Percentiles rank a stretch among this genome's conserved stretches.
Conservation (phyloP, 2,797 vertebrate species). For the Anableps anableps region DNA sequence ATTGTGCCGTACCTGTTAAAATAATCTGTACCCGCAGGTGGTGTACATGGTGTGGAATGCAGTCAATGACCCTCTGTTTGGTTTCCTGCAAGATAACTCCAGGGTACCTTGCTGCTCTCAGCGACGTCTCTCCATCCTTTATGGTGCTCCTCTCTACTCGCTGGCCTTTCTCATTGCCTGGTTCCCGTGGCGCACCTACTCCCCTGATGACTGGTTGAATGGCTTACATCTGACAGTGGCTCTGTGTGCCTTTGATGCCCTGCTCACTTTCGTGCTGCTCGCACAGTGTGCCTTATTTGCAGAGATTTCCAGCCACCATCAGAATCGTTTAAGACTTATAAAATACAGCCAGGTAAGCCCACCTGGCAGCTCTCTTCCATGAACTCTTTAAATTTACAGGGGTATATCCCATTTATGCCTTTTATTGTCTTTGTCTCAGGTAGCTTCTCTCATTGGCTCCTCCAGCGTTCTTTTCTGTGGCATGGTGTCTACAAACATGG, state of each 20-base stretch:
- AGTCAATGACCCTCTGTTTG: conserved; percentile 89
- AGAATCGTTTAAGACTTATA: conserved; percentile 83
- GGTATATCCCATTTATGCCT: not conserved
- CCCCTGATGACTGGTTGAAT: conserved; percentile 87
- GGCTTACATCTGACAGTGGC: conserved; percentile 86
- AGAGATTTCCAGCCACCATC: conserved; percentile 84
- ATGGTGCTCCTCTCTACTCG: conserved; percentile 85
- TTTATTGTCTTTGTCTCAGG: conserved; percentile 47
- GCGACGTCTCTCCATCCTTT: conserved; percentile 84
- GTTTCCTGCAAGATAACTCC: conserved; percentile 89
- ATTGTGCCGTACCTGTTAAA: not conserved
- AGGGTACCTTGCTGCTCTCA: conserved; percentile 78
- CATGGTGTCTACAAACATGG: conserved; percentile 88
- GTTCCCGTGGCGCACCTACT: conserved; percentile 90
- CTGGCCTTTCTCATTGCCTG: conserved; percentile 91
- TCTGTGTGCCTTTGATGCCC: conserved; percentile 86
- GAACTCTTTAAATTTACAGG: no score
- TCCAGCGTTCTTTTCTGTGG: conserved; percentile 89
- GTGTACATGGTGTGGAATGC: conserved; percentile 94
- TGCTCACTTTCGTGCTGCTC: conserved; percentile 88
- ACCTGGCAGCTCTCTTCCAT: not conserved
- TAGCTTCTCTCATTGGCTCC: conserved; percentile 86
- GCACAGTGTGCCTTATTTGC: conserved; percentile 88
- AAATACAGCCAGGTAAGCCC: conserved; percentile 84
- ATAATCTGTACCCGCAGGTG: conserved; percentile 70